Evolutionary conservation across 2,797 vertebrate species (phyloP).

Genomic region (Phrynocephalus forsythii): DNA sequence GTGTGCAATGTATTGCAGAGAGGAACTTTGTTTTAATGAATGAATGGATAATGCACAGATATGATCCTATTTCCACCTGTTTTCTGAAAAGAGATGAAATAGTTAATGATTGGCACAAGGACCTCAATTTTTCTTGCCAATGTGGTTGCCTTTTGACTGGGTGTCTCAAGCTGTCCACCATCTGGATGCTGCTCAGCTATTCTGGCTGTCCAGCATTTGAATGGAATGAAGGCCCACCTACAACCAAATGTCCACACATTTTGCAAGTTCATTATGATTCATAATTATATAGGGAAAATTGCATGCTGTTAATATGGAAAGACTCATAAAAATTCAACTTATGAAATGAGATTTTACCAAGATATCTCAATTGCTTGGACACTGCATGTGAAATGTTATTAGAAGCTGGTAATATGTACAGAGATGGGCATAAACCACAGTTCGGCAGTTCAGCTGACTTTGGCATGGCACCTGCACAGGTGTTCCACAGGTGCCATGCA

Average conservation of each 20-base stretch:
- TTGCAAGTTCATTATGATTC: conserved; percentile 62
- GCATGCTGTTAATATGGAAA: conserved; percentile 40
- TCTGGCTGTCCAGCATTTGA: conserved; percentile 60
- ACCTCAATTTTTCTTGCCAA: conserved; percentile 63
- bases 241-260: conserved; percentile 73
- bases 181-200: conserved; percentile 75
- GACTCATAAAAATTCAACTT: neutral
- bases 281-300: conserved; percentile 11
- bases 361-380: neutral
- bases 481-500: too few relatives aligned
- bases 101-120: conserved; percentile 52
- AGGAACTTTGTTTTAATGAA: neutral
- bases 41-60: neutral
- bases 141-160: conserved; percentile 68
- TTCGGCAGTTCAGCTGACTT: too few relatives aligned
- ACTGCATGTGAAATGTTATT: neutral
- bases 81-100: conserved; percentile 54
- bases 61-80: conserved; percentile 1
- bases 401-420: neutral
- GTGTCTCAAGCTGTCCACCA: conserved; percentile 73
- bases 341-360: neutral
- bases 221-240: conserved; percentile 66
- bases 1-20: neutral
- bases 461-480: too few relatives aligned
- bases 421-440: too few relatives aligned